Percentiles rank a stretch among this genome's conserved stretches.
These are phyloP conservation scores for Meteorus colon DNA, from an alignment of 2,888 invertebrate genomes.

Conservation along the genomic window DNA sequence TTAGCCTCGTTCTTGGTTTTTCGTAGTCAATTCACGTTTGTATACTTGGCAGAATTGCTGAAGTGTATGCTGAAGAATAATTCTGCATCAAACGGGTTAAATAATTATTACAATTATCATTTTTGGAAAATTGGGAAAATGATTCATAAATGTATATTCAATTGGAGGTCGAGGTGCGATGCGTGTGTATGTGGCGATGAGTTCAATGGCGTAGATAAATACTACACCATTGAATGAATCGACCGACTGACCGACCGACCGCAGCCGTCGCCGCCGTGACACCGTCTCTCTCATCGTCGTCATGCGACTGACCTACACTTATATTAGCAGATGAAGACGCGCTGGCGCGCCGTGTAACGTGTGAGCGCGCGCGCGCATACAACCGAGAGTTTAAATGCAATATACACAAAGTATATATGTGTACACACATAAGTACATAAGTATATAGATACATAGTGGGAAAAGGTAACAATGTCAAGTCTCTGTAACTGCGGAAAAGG, in stretches of 20 bases:
- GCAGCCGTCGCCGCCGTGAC: conserved; percentile 30
- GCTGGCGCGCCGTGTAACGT: conserved; percentile 21
- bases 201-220: conserved; percentile 20
- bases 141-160: not conserved
- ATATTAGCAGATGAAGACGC: conserved; percentile 44
- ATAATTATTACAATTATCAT: no score
- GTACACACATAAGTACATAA: no score
- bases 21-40: no score
- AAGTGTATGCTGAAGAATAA: no score
- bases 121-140: not conserved
- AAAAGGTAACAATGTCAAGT: conserved; percentile 8
- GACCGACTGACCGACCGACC: conserved; percentile 53
- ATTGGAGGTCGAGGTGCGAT: not conserved
- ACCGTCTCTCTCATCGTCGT: conserved; percentile 48
- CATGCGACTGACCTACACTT: conserved; percentile 51
- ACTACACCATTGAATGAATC: conserved; percentile 42
- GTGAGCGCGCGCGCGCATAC: conserved; percentile 23
- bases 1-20: no score
- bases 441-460: not conserved
- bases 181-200: not conserved
- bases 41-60: no score
- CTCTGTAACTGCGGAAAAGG: not conserved
- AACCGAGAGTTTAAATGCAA: conserved; percentile 14
- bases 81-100: no score
- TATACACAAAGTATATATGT: not conserved